Conservation (phyloP, 2,113 vertebrate genomes). For the Rhodinocichla rosea region DNA sequence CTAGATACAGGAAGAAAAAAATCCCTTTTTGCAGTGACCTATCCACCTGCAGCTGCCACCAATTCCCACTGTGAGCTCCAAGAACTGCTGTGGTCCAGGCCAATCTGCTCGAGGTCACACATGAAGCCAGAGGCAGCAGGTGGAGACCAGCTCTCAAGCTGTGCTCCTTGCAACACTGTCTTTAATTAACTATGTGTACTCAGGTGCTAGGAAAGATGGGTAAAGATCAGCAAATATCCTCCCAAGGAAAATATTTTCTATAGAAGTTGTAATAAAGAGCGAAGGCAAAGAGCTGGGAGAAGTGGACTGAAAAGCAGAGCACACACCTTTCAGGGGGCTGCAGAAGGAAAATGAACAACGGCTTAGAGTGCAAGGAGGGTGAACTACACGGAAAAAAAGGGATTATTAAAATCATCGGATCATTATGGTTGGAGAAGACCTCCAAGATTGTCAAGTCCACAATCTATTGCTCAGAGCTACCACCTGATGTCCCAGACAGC, state of each 20-base stretch:
- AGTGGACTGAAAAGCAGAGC: neutral
- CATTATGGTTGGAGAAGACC: neutral
- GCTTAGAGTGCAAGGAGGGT: neutral
- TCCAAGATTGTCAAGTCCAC: rapidly evolving
- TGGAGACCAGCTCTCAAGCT: neutral
- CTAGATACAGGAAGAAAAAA: neutral
- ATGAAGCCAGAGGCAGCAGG: neutral
- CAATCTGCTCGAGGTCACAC: neutral
- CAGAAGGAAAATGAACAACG: neutral
- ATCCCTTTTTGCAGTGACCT: neutral
- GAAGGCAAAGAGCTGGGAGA: neutral
- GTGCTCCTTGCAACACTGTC: neutral
- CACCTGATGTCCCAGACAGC: neutral
- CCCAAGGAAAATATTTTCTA: conserved; percentile 55
- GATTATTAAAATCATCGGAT: neutral
- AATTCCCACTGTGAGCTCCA: neutral
- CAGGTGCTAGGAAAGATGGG: conserved; percentile 40
- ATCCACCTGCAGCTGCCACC: conserved; percentile 1
- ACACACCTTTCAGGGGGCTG: neutral
- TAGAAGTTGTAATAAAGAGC: neutral
- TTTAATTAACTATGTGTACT: conserved; percentile 47
- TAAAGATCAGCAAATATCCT: conserved; percentile 25
- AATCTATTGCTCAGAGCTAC: neutral
- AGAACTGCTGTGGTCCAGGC: neutral
- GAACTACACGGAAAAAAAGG: neutral